Conservation (phyloP, 2,888 invertebrate species). For the Melanargia galathea region DNA sequence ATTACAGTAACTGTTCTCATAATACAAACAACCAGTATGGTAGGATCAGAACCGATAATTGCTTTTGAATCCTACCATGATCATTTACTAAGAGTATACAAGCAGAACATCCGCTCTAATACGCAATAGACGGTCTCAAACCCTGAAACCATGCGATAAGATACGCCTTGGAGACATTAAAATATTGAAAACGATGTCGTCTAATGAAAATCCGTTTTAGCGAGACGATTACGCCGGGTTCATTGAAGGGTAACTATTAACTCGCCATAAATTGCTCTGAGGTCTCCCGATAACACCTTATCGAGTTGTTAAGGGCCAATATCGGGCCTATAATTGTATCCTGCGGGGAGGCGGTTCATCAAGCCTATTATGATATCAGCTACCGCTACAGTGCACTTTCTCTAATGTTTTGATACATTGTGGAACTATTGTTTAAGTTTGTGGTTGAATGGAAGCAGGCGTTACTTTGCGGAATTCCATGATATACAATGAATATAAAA, state of each 20-base stretch:
- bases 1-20: not conserved
- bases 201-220: constrained; percentile 43
- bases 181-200: constrained; percentile 37
- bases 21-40: not conserved
- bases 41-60: not conserved
- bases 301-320: constrained; percentile 72
- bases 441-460: too few species aligned
- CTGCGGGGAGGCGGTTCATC: constrained; percentile 65
- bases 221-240: constrained; percentile 45
- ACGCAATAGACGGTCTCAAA: constrained; percentile 6
- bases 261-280: constrained; percentile 69
- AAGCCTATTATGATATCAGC: constrained; percentile 55
- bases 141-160: constrained; percentile 16
- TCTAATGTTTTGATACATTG: constrained; percentile 41
- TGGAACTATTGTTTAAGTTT: constrained; percentile 34
- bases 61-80: constrained; percentile 14
- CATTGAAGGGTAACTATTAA: constrained; percentile 71
- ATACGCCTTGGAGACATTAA: constrained; percentile 31
- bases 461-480: too few species aligned
- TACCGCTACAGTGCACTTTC: constrained; percentile 40
- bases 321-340: constrained; percentile 70
- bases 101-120: constrained; percentile 5
- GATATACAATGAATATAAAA: too few species aligned
- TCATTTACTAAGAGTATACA: not conserved
- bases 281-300: constrained; percentile 73